Percentiles rank a stretch among this genome's conserved stretches.
phyloP scores from a whole-genome alignment of 2,113 vertebrate species.

The Malurus elegans region DNA sequence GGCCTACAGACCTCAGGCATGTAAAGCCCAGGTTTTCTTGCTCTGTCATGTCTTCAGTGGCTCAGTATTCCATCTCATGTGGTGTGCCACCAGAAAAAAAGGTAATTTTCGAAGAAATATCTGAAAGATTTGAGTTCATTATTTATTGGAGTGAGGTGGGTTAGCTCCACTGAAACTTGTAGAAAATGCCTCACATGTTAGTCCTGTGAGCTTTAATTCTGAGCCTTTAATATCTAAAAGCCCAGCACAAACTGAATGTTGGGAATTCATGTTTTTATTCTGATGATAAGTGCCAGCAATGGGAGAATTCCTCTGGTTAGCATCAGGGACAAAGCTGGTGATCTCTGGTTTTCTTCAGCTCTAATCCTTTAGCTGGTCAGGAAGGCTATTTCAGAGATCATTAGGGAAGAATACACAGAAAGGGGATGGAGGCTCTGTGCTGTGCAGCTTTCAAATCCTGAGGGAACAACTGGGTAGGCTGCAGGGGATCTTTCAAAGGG shows the following conservation, averaged over 20 bases:
- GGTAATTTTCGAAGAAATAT: not conserved
- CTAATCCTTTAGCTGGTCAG: not conserved
- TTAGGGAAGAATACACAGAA: not conserved
- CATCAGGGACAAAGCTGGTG: not conserved
- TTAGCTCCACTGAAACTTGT: not conserved
- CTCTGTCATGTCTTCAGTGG: not conserved
- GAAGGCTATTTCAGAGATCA: not conserved
- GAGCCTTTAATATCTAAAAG: not conserved
- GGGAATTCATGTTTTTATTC: not conserved
- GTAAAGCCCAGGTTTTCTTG: not conserved
- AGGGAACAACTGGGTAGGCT: not conserved
- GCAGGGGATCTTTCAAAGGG: not conserved
- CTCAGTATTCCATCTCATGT: not conserved
- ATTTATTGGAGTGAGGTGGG: not conserved
- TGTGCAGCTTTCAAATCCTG: not conserved
- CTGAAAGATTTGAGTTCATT: not conserved
- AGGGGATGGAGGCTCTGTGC: not conserved
- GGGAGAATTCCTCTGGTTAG: conserved; percentile 16
- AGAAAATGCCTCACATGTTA: not conserved
- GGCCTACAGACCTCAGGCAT: not conserved
- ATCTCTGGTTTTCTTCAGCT: conserved; percentile 43
- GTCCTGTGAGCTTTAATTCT: not conserved
- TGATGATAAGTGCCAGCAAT: not conserved
- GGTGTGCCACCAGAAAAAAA: not conserved
- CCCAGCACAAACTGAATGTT: not conserved